Base-by-base conservation (phyloP, 2,113 vertebrate genomes). In the Hippopotamus amphibius region DNA sequence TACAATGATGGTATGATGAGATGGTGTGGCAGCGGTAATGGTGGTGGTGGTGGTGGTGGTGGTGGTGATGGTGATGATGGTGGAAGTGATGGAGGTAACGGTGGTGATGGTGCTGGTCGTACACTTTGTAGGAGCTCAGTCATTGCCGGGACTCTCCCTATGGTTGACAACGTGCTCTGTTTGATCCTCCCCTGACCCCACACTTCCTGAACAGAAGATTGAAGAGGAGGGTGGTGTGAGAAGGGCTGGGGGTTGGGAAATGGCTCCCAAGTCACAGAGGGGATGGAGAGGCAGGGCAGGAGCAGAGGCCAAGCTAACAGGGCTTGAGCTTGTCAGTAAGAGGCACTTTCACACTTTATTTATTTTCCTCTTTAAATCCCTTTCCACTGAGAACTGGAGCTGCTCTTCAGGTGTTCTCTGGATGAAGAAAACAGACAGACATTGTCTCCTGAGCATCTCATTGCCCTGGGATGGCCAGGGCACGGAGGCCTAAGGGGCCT, bases 21-120 rank as follows among this genome's bases (percentile, higher is more conserved):
- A 5, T 59, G 46, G 3, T 9, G 26, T 59, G 74, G 22, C 7
- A 5, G 4, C 5, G 17, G n/a, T 12, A 13, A 7, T 15, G 53
- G 3, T 11, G 19, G 5, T 87, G 63, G 0, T 53, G 43, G 14
- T 33, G 30, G 24, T 15, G 17, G 0, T 74, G 7, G 3, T 33
- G 1, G 0, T 5, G 53, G 2, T 0, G 2, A 13, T 6, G 65
- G 22, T 9, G 6, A 17, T 13, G 22, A 2, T 43, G 15, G 17
- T 16, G 12, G 0, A 30, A 12, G 7, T 14, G 16, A 0, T 7
- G 17, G 28, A 30, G 21, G 3, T 28, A 21, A 2, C 11, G 7
- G 0, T 63, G 30, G 15, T 33, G 6, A 0, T 55, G 12, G 5
- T 14, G 24, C 30, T 68, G 14, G 4, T n/a, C 50, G 26, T 26